Evolutionary conservation across 2,113 vertebrate genomes (phyloP).

Genomic region (Thunnus maccoyii): DNA sequence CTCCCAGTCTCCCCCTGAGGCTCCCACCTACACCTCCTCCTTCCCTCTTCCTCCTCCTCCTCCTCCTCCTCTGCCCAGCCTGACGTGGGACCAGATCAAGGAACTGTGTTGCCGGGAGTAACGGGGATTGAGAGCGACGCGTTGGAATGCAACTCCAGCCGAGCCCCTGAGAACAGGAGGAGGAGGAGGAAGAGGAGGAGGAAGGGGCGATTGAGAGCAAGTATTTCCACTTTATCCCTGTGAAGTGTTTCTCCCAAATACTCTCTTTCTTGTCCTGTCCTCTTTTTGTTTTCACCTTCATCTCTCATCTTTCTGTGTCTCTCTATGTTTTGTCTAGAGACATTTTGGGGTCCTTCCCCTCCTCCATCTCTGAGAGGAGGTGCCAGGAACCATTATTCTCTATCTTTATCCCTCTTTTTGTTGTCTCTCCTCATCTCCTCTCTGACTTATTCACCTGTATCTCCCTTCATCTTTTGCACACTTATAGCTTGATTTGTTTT

Average conservation of each 20-base stretch:
- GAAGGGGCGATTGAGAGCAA: slow-evolving; percentile 63
- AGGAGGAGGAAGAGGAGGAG: slow-evolving; percentile 61
- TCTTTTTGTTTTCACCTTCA: slow-evolving; percentile 10
- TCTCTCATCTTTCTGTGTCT: background rate
- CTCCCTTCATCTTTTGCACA: background rate
- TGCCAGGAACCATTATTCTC: background rate
- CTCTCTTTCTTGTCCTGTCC: slow-evolving; percentile 32
- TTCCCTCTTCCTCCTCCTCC: slow-evolving; percentile 17
- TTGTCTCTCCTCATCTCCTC: slow-evolving; percentile 7
- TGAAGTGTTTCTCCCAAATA: slow-evolving; percentile 63
- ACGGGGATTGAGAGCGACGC: slow-evolving; percentile 78
- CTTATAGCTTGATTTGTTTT: background rate
- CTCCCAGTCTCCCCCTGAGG: slow-evolving; percentile 7
- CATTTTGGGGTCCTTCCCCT: slow-evolving; percentile 6
- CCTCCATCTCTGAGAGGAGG: slow-evolving; percentile 5
- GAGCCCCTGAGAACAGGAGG: slow-evolving; percentile 76
- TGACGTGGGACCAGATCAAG: slow-evolving; percentile 82
- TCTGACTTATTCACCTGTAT: slow-evolving; percentile 27
- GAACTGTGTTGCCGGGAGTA: slow-evolving; percentile 81
- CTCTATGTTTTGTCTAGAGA: slow-evolving; percentile 5
- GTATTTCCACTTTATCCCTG: slow-evolving; percentile 75
- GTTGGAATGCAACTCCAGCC: slow-evolving; percentile 83
- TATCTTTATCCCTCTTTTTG: background rate
- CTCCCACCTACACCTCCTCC: slow-evolving; percentile 47
- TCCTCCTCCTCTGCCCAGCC: slow-evolving; percentile 59